Conservation (phyloP, 2,797 vertebrate species). For the Melopsittacus undulatus region DNA sequence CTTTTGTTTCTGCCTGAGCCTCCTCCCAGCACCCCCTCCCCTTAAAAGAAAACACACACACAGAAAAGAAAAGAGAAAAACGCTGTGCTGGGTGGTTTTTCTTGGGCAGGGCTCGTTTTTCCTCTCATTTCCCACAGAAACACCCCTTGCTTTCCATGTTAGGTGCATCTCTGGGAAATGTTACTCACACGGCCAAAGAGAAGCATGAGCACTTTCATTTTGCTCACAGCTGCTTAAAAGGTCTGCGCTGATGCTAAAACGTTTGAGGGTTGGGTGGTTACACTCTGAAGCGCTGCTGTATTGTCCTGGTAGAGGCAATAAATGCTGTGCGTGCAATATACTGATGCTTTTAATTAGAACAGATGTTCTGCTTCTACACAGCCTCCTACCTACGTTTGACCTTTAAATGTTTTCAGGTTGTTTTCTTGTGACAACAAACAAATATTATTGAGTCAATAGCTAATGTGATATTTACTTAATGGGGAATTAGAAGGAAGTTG, state of each 20-base stretch:
- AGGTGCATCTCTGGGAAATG: background rate
- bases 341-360: background rate
- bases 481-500: background rate
- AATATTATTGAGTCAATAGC: background rate
- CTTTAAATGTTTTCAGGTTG: background rate
- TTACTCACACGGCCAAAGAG: background rate
- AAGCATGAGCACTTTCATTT: background rate
- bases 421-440: constrained; percentile 8
- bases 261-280: background rate
- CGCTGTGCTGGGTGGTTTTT: background rate
- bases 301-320: background rate
- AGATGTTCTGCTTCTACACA: background rate
- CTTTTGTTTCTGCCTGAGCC: constrained; percentile 46
- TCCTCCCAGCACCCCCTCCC: background rate
- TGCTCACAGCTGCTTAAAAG: background rate
- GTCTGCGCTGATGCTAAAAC: background rate
- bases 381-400: background rate
- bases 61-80: background rate
- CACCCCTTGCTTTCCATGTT: background rate
- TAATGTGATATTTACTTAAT: background rate
- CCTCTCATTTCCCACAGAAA: background rate
- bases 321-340: background rate
- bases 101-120: background rate
- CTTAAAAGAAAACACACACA: background rate
- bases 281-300: background rate